Evolutionary conservation across 2,113 vertebrate species (phyloP).

Genomic region (Aythya baeri): DNA sequence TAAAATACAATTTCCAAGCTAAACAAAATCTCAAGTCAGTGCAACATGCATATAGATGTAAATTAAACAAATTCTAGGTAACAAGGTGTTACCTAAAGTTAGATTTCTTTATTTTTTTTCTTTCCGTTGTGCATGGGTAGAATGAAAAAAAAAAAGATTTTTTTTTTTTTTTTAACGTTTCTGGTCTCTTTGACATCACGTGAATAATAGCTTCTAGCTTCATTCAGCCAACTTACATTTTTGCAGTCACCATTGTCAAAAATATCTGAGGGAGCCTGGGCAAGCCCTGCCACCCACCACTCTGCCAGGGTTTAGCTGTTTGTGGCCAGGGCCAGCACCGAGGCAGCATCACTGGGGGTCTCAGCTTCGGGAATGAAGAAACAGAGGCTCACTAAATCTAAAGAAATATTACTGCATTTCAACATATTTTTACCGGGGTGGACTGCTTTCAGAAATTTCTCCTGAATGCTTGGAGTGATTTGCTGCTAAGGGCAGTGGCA

Average conservation of each 20-base stretch:
- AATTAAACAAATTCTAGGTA: background rate
- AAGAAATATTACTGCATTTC: background rate
- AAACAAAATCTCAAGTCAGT: background rate
- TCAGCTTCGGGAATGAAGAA: background rate
- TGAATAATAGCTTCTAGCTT: background rate
- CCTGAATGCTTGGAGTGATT: background rate
- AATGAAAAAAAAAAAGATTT: background rate
- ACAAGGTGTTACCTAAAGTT: background rate
- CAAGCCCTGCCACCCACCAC: background rate
- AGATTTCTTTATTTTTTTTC: background rate
- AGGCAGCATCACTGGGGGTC: background rate
- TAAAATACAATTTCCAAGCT: background rate
- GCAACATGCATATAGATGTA: background rate
- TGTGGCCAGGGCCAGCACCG: background rate
- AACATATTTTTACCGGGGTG: background rate
- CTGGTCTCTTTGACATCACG: background rate
- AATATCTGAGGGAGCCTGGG: background rate
- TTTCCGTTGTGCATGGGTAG: background rate
- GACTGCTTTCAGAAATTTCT: background rate
- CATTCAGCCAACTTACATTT: background rate
- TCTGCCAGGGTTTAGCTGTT: background rate
- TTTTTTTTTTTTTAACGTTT: background rate
- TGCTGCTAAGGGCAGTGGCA: background rate
- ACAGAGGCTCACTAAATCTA: background rate
- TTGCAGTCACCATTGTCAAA: background rate